phyloP scores from a whole-genome alignment of 2,797 vertebrate species.

The Eidolon dupreanum region DNA sequence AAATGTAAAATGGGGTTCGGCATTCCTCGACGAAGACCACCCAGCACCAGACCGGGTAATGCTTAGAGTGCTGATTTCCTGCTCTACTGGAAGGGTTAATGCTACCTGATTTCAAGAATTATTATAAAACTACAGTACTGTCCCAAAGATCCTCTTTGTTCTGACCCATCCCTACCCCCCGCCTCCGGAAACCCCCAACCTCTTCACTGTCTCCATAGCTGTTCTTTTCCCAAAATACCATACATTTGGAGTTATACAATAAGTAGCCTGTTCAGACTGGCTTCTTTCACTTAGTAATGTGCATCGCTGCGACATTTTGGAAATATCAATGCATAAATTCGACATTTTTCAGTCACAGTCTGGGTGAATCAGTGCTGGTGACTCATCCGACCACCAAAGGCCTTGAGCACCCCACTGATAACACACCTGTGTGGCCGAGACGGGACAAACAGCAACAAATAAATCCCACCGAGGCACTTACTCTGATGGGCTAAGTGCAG shows the following conservation, averaged over 20 bases:
- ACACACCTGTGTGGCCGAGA: neutral
- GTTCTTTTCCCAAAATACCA: neutral
- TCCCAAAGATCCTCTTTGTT: neutral
- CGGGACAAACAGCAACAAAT: neutral
- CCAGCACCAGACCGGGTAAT: neutral
- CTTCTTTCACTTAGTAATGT: neutral
- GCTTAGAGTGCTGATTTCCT: neutral
- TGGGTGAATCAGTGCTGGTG: too few relatives aligned
- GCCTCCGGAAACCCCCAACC: neutral
- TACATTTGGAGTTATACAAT: accelerated
- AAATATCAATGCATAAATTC: neutral
- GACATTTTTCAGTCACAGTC: neutral
- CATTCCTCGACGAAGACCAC: neutral
- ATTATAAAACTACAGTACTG: neutral
- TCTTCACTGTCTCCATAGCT: neutral
- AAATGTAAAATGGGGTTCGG: neutral
- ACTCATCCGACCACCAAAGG: neutral
- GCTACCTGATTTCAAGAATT: neutral
- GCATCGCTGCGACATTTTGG: neutral
- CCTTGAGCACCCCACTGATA: accelerated
- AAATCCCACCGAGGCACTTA: neutral
- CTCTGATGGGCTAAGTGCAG: neutral
- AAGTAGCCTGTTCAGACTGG: neutral
- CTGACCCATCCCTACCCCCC: too few relatives aligned
- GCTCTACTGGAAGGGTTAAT: neutral